phyloP scores from a whole-genome alignment of 2,113 vertebrate genomes.

The Apodemus speciosus region DNA sequence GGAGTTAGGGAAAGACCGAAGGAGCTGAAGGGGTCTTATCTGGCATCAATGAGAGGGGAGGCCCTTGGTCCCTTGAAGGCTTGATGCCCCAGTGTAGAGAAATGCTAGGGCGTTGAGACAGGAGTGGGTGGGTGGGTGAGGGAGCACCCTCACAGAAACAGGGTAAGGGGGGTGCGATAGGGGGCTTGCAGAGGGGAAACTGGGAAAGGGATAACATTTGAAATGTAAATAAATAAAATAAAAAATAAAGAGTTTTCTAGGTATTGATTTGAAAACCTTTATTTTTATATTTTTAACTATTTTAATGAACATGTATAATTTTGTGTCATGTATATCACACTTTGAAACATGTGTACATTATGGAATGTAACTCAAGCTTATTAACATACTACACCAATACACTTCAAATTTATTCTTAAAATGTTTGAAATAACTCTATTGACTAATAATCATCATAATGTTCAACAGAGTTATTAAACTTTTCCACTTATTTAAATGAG shows the following conservation, averaged over 20 bases:
- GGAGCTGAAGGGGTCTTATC: no score
- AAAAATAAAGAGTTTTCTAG: neutral
- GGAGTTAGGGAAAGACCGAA: no score
- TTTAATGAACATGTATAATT: conserved; percentile 1
- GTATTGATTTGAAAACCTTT: neutral
- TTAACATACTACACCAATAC: neutral
- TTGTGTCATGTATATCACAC: neutral
- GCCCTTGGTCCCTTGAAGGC: no score
- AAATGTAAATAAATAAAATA: no score
- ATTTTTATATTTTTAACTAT: conserved; percentile 8
- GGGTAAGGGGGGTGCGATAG: no score
- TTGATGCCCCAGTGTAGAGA: no score
- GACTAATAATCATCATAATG: neutral
- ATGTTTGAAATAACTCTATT: neutral
- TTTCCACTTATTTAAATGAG: neutral
- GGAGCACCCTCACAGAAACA: no score
- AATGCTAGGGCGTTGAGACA: no score
- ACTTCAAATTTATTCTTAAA: neutral
- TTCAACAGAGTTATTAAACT: neutral
- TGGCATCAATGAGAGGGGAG: no score
- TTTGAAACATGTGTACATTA: neutral
- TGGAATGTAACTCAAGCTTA: neutral
- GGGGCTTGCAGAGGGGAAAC: no score
- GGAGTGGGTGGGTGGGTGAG: no score
- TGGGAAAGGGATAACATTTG: no score